A percentile compares a stretch with the other conserved stretches of the same genome.
phyloP scores from a whole-genome alignment of 2,888 invertebrate genomes.

The Plusia festucae region DNA sequence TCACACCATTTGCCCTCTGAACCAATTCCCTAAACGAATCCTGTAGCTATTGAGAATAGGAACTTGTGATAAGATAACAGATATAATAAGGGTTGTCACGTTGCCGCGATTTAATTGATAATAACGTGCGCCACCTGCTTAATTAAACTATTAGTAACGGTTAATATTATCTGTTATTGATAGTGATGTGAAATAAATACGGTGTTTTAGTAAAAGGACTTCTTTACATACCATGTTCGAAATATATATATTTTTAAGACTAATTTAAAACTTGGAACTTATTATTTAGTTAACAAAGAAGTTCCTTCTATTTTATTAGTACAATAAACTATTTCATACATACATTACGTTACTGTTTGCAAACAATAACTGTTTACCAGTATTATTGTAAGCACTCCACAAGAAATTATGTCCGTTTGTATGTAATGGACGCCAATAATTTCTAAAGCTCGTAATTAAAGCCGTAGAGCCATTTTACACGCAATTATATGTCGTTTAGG shows the following conservation, averaged over 20 bases:
- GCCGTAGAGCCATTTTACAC: slow-evolving; percentile 37
- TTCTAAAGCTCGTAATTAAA: slow-evolving; percentile 45
- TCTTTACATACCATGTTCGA: slow-evolving; percentile 35
- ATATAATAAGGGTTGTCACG: slow-evolving; percentile 62
- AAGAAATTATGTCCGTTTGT: slow-evolving; percentile 16
- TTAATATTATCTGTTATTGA: slow-evolving; percentile 58
- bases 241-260: slow-evolving; percentile 18
- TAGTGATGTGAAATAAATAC: slow-evolving; percentile 40
- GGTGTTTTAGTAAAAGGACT: slow-evolving; percentile 41
- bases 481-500: slow-evolving; percentile 62
- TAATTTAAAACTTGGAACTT: slow-evolving; percentile 4
- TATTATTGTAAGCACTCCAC: slow-evolving; percentile 10
- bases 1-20: slow-evolving; percentile 67
- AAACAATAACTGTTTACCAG: slow-evolving; percentile 7
- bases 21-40: slow-evolving; percentile 70
- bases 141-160: slow-evolving; percentile 67
- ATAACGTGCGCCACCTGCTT: slow-evolving; percentile 59
- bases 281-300: background rate
- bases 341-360: background rate
- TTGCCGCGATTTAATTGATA: slow-evolving; percentile 68
- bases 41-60: slow-evolving; percentile 70
- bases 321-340: background rate
- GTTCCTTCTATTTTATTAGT: no score
- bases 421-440: slow-evolving; percentile 35
- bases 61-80: slow-evolving; percentile 76